Base-by-base conservation (phyloP, 1,140 invertebrate genomes). In the Diabrotica undecimpunctata region DNA sequence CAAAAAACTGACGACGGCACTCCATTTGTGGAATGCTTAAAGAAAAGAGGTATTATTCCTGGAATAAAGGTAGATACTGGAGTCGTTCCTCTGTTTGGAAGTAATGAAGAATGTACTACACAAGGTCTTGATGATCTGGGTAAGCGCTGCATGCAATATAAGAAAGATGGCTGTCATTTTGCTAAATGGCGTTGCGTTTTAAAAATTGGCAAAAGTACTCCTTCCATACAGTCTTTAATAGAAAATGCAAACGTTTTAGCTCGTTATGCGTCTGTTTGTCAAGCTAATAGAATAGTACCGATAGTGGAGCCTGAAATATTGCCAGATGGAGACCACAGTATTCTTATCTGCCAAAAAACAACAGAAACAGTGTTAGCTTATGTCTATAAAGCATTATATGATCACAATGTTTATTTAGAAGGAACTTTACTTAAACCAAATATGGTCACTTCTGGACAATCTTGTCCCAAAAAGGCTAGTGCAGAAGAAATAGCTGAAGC, bases 111-210 rank as follows among this genome's bases (percentile, higher is more conserved):
- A 81, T 89, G 88, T 79, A 99, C 97, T 61, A 99, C 97, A 37
- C 97, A 99, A 84, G 96, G 96, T 82, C 85, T 99, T 62, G 97
- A 99, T 80, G 93, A 97, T 76, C 84, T 99, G 74, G 89, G 88
- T 67, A 90, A 93, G 73, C 89, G 97, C 66, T 98, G 96, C 81
- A 93, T 95, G 64, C 92, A 98, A 79, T 99, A 99, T 86, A 98
- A 99, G 80, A 97, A 97, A 79, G 94, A 97, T 74, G 97, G 97
- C 13, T 97, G 95, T 77, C 90, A 96, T 70, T 99, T 99, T 80
- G 96, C 97, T 73, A 99, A 99, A 77, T 99, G 97, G 97, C 87
- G 97, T 73, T 97, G 93, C 80, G 95, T 98, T 0, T 82, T 99
- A 54, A 99, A 98, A 81, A 98, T 99, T 75, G 88, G 87, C 58